Evolutionary conservation across 2,888 invertebrate genomes (phyloP).

Genomic region (Clepsis dumicolana): DNA sequence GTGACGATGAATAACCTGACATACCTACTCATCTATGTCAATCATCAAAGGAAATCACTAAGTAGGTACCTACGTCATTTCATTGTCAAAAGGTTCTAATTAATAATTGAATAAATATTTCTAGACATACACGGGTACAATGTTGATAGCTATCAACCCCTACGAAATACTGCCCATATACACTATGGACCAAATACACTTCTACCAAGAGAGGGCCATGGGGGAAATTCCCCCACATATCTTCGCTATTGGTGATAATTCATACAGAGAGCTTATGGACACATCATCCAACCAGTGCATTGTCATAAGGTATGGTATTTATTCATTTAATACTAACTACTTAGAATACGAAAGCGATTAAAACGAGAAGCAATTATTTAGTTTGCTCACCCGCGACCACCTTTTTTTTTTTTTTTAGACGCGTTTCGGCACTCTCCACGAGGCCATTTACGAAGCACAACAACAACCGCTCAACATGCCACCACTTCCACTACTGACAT

Average conservation of each 20-base stretch:
- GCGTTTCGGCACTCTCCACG: too few relatives aligned
- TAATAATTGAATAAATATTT: constrained; percentile 26
- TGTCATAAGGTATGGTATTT: constrained; percentile 94
- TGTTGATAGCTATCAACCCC: constrained; percentile 98
- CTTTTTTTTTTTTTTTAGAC: too few relatives aligned
- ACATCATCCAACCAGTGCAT: constrained; percentile 94
- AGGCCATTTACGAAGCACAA: too few relatives aligned
- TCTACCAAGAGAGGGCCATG: constrained; percentile 93
- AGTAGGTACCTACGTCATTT: too few relatives aligned
- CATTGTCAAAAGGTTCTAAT: too few relatives aligned
- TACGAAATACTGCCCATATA: constrained; percentile 98
- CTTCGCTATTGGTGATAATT: constrained; percentile 97
- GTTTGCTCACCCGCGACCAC: constrained; percentile 1
- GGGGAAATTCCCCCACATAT: constrained; percentile 97
- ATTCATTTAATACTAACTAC: constrained; percentile 28
- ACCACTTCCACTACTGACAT: too few relatives aligned
- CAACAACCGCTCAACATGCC: too few relatives aligned
- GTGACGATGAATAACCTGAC: too few relatives aligned
- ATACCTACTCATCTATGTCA: too few relatives aligned
- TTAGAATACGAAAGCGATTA: constrained; percentile 41
- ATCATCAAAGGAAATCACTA: too few relatives aligned
- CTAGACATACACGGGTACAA: constrained; percentile 97
- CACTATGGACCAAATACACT: constrained; percentile 93
- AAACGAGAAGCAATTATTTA: constrained; percentile 10
- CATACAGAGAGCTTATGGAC: constrained; percentile 93